These are phyloP conservation scores for Forficula auricularia DNA, from an alignment of 1,140 invertebrate species.

Conservation along the genomic window DNA sequence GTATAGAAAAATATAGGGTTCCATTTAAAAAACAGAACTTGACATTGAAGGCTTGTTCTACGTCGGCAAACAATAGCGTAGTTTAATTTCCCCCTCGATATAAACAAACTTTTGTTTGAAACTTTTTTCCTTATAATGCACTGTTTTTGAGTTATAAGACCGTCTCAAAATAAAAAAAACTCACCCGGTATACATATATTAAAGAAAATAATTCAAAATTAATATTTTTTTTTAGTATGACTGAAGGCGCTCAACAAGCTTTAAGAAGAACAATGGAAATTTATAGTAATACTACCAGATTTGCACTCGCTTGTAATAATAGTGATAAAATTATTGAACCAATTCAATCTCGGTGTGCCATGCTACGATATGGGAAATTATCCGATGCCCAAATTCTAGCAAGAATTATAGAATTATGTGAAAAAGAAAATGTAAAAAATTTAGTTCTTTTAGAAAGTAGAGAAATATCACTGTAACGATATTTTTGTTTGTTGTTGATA, in stretches of 20 bases:
- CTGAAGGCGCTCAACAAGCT: slow-evolving; percentile 93
- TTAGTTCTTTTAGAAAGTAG: slow-evolving; percentile 4
- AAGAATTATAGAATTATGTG: slow-evolving; percentile 56
- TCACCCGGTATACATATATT: too few relatives aligned
- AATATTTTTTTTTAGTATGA: slow-evolving; percentile 52
- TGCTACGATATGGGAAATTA: slow-evolving; percentile 84
- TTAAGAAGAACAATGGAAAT: slow-evolving; percentile 96
- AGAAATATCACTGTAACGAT: neutral
- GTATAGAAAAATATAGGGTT: too few relatives aligned
- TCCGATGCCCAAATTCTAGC: slow-evolving; percentile 76
- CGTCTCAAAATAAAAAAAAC: too few relatives aligned
- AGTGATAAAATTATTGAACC: slow-evolving; percentile 99
- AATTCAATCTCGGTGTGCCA: slow-evolving; percentile 95
- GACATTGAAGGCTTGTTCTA: too few relatives aligned
- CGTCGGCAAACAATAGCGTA: too few relatives aligned
- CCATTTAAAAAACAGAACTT: too few relatives aligned
- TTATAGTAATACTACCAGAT: slow-evolving; percentile 91
- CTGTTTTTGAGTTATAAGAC: too few relatives aligned
- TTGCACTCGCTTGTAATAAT: slow-evolving; percentile 95
- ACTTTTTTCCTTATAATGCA: too few relatives aligned
- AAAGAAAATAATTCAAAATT: slow-evolving; percentile 3
- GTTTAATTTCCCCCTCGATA: too few relatives aligned
- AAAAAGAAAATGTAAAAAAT: slow-evolving; percentile 45
- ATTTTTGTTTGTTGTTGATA: slow-evolving; percentile 14
- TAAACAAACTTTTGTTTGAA: too few relatives aligned